Percentiles rank a stretch among this genome's conserved stretches.
Evolutionary conservation across 2,888 invertebrate species (phyloP).

Genomic region (Drosophila maculinotata): DNA sequence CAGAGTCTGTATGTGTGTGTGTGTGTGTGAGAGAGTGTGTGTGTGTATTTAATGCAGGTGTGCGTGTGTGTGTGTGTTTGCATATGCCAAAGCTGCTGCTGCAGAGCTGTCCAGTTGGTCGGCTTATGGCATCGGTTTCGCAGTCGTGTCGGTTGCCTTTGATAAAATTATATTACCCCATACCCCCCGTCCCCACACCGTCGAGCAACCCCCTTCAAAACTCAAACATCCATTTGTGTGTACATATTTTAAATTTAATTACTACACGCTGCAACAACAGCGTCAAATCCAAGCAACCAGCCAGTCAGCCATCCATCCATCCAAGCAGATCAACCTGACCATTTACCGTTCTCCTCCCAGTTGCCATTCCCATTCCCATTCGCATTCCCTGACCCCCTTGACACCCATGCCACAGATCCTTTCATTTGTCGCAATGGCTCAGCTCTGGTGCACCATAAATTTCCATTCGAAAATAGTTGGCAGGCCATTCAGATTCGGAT

Average conservation of each 20-base stretch:
- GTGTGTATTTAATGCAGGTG: conserved; percentile 22
- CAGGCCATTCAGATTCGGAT: conserved; percentile 66
- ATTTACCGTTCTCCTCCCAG: conserved; percentile 1
- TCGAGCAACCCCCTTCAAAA: conserved; percentile 39
- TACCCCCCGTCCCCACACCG: conserved; percentile 15
- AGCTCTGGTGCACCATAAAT: conserved; percentile 55
- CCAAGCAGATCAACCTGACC: conserved; percentile 45
- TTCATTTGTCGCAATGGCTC: conserved; percentile 64
- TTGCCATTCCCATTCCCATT: background rate
- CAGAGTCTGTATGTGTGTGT: conserved; percentile 12
- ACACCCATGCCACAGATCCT: conserved; percentile 42
- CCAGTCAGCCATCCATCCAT: conserved; percentile 40
- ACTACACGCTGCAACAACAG: conserved; percentile 58
- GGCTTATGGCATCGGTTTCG: conserved; percentile 54
- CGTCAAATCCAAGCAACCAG: conserved; percentile 60
- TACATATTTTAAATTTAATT: conserved; percentile 78
- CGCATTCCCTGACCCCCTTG: background rate
- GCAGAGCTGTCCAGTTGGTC: conserved; percentile 37
- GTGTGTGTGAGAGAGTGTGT: conserved; percentile 9
- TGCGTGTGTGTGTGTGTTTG: conserved; percentile 11
- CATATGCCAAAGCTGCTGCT: conserved; percentile 43
- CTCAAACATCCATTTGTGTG: conserved; percentile 59
- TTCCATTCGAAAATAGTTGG: conserved; percentile 67
- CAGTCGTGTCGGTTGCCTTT: conserved; percentile 58
- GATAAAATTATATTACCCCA: conserved; percentile 64